Conservation (phyloP, 2,797 vertebrate species). For the Anas capensis region DNA sequence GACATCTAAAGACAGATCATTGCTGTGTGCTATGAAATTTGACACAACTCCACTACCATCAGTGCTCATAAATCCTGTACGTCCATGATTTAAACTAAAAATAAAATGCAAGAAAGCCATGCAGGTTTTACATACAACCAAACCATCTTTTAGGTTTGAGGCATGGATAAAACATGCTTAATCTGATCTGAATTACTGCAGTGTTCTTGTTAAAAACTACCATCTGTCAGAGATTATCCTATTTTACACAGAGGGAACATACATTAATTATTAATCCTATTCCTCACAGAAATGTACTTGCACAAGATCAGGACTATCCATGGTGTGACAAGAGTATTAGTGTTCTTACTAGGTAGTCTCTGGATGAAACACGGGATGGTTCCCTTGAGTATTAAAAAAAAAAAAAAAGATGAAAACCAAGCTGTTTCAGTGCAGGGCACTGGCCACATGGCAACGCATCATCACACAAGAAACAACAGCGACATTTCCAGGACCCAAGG, state of each 20-base stretch:
- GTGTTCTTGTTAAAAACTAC: conserved; percentile 75
- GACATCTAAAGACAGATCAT: not conserved
- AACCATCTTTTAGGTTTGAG: conserved; percentile 40
- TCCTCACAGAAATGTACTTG: conserved; percentile 58
- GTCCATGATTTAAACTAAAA: not conserved
- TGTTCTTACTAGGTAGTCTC: conserved; percentile 44
- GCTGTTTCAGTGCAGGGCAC: conserved; percentile 4
- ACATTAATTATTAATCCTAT: conserved; percentile 75
- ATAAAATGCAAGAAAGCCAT: not conserved
- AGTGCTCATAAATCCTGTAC: not conserved
- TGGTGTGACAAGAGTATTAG: conserved; percentile 21
- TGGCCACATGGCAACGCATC: not conserved
- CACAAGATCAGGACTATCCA: conserved; percentile 47
- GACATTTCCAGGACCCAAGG: not conserved
- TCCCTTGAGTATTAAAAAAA: conserved; percentile 24
- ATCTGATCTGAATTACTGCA: conserved; percentile 72
- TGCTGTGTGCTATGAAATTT: not conserved
- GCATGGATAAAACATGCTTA: conserved; percentile 53
- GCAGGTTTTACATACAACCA: conserved; percentile 2
- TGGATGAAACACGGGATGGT: conserved; percentile 10
- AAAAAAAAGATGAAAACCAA: not conserved
- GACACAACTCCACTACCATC: not conserved
- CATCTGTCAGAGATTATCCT: conserved; percentile 79
- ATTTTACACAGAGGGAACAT: conserved; percentile 71
- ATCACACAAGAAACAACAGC: not conserved